Evolutionary conservation across 2,113 vertebrate genomes (phyloP).

Genomic region (Macrotus californicus): DNA sequence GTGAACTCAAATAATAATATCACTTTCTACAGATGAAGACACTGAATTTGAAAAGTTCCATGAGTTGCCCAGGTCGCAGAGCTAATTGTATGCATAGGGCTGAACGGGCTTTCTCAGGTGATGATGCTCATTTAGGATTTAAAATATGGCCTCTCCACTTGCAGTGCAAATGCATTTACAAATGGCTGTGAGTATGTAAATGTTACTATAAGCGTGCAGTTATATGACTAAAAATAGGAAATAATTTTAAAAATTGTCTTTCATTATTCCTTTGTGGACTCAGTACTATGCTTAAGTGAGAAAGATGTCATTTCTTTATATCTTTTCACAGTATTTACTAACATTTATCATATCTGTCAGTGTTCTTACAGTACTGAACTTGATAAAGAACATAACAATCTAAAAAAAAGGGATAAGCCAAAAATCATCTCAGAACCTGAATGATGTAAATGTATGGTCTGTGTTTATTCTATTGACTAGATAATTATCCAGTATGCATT

Average conservation of each 20-base stretch:
- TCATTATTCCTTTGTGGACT: not conserved
- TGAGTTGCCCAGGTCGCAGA: not conserved
- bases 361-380: not conserved
- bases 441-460: not conserved
- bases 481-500: not conserved
- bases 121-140: not conserved
- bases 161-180: not conserved
- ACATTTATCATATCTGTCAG: not conserved
- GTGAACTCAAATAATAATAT: not conserved
- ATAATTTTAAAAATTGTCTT: constrained; percentile 7
- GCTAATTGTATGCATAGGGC: not conserved
- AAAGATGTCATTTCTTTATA: not conserved
- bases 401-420: not conserved
- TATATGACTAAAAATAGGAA: not conserved
- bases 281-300: not conserved
- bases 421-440: not conserved
- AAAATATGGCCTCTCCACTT: not conserved
- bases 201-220: not conserved
- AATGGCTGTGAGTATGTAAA: not conserved
- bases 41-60: not conserved
- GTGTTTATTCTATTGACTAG: not conserved
- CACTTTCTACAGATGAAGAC: not conserved
- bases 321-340: constrained; percentile 15
- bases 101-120: not conserved
- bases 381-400: constrained; percentile 16